Evolutionary conservation across 2,888 invertebrate genomes (phyloP), one percentile per base, ranked within the genome.

Genomic region (Ectropis crepuscularia): DNA sequence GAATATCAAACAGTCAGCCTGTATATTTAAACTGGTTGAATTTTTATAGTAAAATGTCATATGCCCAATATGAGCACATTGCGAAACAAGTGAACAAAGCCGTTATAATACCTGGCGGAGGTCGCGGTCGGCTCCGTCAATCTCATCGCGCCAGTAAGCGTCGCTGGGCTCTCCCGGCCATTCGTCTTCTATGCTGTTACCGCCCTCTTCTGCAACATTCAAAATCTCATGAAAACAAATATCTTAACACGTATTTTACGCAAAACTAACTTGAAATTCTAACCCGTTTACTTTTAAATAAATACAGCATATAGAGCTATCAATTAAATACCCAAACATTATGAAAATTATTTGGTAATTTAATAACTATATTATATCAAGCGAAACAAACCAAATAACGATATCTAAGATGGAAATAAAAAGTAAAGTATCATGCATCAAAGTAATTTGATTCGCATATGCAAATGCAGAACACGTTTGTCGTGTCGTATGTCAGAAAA

Each of bases 121-220:
- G 67, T 93, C 90, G 62, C 86, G 80, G 71, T 94, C 93, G 11
- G 94, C 94, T 51, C 85, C 78, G 71, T 94, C 92, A 42, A 94
- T 86, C 67, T 92, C 87, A 54, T 85, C 79, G 45, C 88, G 87
- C 90, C 94, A 94, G 80, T 94, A 94, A 11, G 94, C 87, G 54
- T 91, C 88, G 70, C 89, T 94, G 41, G 95, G 94, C 70, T 94
- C 92, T 73, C 94, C 94, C 10, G 92, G 91, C 90, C 94, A 93
- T 49, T 83, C 84, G 42, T 89, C 89, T 45, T 86, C 87, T 76
- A 89, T 65, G 73, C 85, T 92, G 76, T 92, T 89, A 28, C 91
- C 92, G 61, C 91, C 90, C 51, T 88, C 91, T 73, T 92, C 92
- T 92, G 81, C 16, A 82, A 79, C 54, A 60, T 16, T 61, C 10